Evolutionary conservation across 2,113 vertebrate species (phyloP).

Genomic region (Corapipo altera): DNA sequence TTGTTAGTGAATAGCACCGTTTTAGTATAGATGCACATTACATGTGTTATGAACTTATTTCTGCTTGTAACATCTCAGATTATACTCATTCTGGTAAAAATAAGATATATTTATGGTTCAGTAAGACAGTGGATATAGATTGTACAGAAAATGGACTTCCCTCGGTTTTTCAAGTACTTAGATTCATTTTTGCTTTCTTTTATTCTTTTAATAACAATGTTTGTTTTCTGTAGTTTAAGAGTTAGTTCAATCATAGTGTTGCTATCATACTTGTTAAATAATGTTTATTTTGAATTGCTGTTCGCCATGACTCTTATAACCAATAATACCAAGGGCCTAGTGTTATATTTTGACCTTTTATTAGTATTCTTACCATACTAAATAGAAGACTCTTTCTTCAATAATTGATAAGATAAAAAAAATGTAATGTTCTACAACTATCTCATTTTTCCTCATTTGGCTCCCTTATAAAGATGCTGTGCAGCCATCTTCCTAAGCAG

Average conservation of each 20-base stretch:
- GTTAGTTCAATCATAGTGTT: background rate
- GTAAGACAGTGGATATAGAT: background rate
- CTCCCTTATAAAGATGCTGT: conserved; percentile 32
- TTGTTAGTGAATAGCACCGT: background rate
- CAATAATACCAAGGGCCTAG: background rate
- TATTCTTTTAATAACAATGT: background rate
- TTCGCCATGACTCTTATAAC: background rate
- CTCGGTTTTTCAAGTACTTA: background rate
- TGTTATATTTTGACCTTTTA: conserved; percentile 14
- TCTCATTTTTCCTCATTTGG: conserved; percentile 61
- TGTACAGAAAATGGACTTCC: background rate
- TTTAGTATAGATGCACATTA: background rate
- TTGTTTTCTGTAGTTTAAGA: conserved; percentile 4
- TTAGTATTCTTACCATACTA: conserved; percentile 34
- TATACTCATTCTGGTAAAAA: background rate
- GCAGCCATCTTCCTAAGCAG: conserved; percentile 49
- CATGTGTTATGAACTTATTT: background rate
- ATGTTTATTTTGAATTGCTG: background rate
- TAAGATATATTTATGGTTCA: background rate
- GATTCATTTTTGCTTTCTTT: background rate
- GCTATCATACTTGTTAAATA: background rate
- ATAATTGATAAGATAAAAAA: conserved; percentile 69
- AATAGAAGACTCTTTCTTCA: conserved; percentile 46
- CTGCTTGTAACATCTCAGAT: background rate
- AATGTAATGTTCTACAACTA: conserved; percentile 46